These are phyloP conservation scores for Trididemnum miniatum DNA, from an alignment of 23 tunicate species.

Conservation along the genomic window DNA sequence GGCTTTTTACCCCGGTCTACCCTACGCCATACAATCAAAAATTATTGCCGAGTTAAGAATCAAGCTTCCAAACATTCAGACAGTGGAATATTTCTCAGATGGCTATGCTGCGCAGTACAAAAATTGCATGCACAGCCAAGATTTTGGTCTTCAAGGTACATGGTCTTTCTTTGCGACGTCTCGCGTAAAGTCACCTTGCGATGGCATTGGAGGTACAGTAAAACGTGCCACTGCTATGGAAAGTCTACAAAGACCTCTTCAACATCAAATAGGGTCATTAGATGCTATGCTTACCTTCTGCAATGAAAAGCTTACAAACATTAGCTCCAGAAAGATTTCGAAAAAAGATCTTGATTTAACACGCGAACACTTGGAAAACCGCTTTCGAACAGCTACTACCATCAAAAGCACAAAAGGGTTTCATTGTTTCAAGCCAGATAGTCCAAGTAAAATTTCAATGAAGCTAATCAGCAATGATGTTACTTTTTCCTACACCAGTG, in stretches of 20 bases:
- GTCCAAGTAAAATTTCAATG: not conserved
- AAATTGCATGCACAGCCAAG: not conserved
- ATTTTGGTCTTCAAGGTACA: not conserved
- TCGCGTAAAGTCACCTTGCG: not conserved
- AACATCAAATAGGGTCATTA: not conserved
- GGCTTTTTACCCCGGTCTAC: too few species aligned
- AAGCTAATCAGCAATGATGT: not conserved
- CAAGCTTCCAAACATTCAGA: not conserved
- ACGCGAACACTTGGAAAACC: not conserved
- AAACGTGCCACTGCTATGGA: not conserved
- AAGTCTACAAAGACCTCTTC: not conserved
- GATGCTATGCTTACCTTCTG: not conserved
- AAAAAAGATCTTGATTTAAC: not conserved
- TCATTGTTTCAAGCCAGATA: not conserved
- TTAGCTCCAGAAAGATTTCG: not conserved
- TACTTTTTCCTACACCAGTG: not conserved
- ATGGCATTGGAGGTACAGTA: not conserved
- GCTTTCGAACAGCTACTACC: not conserved
- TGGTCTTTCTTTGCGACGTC: not conserved
- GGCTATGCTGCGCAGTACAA: not conserved
- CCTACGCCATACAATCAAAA: not conserved
- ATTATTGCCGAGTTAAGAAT: not conserved
- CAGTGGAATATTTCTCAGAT: not conserved
- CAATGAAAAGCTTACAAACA: not conserved
- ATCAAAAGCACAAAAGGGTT: not conserved